A percentile compares a stretch with the other conserved stretches of the same genome.
Evolutionary conservation across 2,888 invertebrate genomes (phyloP).

Genomic region (Drosophila macrothrix): DNA sequence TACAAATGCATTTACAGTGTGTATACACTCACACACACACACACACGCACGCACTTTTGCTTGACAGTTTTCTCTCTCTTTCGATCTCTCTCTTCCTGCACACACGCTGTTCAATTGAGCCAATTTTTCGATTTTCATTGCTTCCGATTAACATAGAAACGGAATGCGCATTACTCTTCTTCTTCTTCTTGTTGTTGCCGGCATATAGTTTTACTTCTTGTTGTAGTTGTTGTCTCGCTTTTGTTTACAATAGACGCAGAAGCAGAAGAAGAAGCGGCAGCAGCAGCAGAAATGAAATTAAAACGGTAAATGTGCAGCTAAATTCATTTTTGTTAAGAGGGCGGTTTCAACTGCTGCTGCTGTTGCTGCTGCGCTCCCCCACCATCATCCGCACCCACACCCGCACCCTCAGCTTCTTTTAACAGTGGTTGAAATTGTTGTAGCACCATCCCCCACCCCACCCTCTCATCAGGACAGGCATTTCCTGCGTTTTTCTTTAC

Average conservation of each 20-base stretch:
- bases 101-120: conserved; percentile 71
- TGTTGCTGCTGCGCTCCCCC: conserved; percentile 37
- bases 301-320: conserved; percentile 22
- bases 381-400: conserved; percentile 17
- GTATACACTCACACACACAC: conserved; percentile 31
- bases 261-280: conserved; percentile 11
- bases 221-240: conserved; percentile 41
- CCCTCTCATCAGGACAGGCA: conserved; percentile 25
- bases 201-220: conserved; percentile 33
- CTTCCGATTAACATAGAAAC: conserved; percentile 69
- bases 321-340: conserved; percentile 39
- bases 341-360: conserved; percentile 49
- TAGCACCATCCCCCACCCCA: conserved; percentile 26
- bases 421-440: conserved; percentile 66
- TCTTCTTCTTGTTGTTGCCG: conserved; percentile 42
- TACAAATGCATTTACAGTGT: conserved; percentile 55
- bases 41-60: conserved; percentile 40
- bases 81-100: conserved; percentile 24
- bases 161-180: conserved; percentile 52
- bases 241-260: conserved; percentile 61
- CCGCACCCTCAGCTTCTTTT: conserved; percentile 13
- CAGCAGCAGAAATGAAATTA: conserved; percentile 30
- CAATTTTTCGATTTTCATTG: conserved; percentile 73
- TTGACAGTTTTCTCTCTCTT: conserved; percentile 23
- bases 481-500: conserved; percentile 52